A percentile compares a stretch with the other conserved stretches of the same genome.
These are phyloP conservation scores for Parnassius glacialis DNA, from an alignment of 2,888 invertebrate genomes.

Conservation along the genomic window DNA sequence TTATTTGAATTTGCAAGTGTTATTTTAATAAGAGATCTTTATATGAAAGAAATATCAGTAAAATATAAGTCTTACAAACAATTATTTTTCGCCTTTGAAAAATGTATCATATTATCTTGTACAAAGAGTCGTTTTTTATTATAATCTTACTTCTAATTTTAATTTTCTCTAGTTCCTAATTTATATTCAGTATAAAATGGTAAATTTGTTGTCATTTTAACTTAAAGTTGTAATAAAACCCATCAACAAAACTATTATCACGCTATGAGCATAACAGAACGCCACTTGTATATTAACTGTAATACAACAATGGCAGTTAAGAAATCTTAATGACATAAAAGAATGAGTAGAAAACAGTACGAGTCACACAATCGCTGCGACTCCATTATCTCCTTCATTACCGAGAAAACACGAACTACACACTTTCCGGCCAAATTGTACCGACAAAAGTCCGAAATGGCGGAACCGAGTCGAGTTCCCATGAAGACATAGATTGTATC, in stretches of 20 bases:
- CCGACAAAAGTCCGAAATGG: slow-evolving; percentile 69
- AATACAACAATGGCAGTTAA: slow-evolving; percentile 28
- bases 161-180: not conserved
- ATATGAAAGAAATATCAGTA: no score
- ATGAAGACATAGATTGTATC: slow-evolving; percentile 71
- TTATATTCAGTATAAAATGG: slow-evolving; percentile 15
- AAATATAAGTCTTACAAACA: no score
- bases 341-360: slow-evolving; percentile 51
- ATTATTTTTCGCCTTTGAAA: no score
- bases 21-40: no score
- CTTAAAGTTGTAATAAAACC: slow-evolving; percentile 25
- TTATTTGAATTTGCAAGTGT: no score
- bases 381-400: slow-evolving; percentile 65
- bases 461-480: slow-evolving; percentile 63
- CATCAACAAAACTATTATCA: slow-evolving; percentile 27
- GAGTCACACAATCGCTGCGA: slow-evolving; percentile 51
- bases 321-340: slow-evolving; percentile 51
- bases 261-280: slow-evolving; percentile 20
- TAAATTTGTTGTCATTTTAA: slow-evolving; percentile 24
- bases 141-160: no score
- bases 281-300: slow-evolving; percentile 26
- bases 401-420: slow-evolving; percentile 58
- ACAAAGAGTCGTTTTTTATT: no score
- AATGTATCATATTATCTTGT: no score
- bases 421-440: slow-evolving; percentile 49